phyloP scores from a whole-genome alignment of 1,140 invertebrate species.

The Penaeus vannamei region DNA sequence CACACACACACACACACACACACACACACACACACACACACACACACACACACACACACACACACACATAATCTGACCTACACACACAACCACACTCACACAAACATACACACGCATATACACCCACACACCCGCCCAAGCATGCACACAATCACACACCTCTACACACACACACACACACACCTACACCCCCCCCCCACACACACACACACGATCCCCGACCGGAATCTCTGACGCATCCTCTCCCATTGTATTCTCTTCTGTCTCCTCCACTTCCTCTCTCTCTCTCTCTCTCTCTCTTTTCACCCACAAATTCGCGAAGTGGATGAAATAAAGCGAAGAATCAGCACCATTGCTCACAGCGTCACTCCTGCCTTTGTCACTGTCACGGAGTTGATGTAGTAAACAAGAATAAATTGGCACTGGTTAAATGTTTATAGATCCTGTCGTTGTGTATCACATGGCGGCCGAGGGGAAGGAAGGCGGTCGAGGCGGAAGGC shows the following conservation, averaged over 20 bases:
- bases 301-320: no score
- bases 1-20: not conserved
- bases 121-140: not conserved
- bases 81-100: not conserved
- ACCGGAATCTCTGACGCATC: not conserved
- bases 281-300: not conserved
- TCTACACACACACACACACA: slow-evolving; percentile 7
- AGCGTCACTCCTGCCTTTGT: no score
- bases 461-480: no score
- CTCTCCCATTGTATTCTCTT: not conserved
- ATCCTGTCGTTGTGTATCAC: no score
- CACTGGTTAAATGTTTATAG: no score
- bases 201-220: not conserved
- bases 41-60: slow-evolving; percentile 12
- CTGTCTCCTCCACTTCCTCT: not conserved
- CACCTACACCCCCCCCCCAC: not conserved
- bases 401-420: no score
- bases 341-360: no score
- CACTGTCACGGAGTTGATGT: no score
- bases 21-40: slow-evolving; percentile 6
- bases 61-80: not conserved
- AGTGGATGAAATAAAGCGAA: no score
- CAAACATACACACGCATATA: not conserved
- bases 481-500: no score
- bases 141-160: not conserved